Conservation (phyloP, 2,113 vertebrate species). For the Ondatra zibethicus region DNA sequence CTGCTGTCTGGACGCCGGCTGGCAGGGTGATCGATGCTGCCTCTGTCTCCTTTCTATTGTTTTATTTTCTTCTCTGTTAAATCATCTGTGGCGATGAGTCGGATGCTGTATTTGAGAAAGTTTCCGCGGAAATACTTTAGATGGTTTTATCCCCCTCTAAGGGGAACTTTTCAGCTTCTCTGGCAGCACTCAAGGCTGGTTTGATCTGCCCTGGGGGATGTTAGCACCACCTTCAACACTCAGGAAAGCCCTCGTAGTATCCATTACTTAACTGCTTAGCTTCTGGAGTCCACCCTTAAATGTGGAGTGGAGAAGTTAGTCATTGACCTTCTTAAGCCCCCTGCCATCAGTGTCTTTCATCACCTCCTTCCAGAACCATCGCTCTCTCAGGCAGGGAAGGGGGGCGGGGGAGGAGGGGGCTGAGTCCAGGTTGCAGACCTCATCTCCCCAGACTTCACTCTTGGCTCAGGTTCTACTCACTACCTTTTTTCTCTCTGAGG, state of each 20-base stretch:
- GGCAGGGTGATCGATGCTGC: fast-evolving
- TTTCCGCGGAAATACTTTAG: neutral
- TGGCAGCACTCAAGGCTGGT: neutral
- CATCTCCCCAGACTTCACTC: neutral
- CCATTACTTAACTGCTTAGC: neutral
- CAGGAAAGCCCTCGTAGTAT: neutral
- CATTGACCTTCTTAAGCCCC: no score
- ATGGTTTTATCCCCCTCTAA: neutral
- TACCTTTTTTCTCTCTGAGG: neutral
- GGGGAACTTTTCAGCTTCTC: neutral
- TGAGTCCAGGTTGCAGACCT: neutral
- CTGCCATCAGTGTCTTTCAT: neutral
- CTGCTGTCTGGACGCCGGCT: neutral
- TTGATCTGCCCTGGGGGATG: neutral
- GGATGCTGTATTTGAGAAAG: neutral
- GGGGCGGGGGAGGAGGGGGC: no score
- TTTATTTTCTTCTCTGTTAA: neutral
- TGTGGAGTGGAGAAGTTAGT: neutral
- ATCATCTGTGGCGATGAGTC: neutral
- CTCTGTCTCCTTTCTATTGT: neutral
- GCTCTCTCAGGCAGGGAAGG: neutral
- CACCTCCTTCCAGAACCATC: neutral
- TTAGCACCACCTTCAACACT: neutral
- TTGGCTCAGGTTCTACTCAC: neutral
- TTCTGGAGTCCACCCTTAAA: neutral